phyloP scores from a whole-genome alignment of 2,113 vertebrate genomes.

The Strix aluco region DNA sequence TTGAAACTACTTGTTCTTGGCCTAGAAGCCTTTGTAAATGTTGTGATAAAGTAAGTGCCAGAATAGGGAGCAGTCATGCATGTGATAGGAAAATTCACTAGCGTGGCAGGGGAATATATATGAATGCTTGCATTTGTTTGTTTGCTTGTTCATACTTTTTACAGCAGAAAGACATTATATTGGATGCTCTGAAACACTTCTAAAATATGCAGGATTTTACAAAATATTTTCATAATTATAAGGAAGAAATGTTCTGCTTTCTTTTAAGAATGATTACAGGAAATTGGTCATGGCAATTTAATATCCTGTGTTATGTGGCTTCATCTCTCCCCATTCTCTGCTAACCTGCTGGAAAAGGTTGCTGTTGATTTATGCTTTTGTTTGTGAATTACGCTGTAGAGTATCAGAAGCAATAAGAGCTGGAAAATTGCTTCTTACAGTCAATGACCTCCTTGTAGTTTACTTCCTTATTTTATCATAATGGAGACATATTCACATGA shows the following conservation, averaged over 20 bases:
- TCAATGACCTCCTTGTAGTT: slow-evolving; percentile 52
- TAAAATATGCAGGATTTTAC: background rate
- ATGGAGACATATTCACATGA: slow-evolving; percentile 47
- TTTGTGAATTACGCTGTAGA: slow-evolving; percentile 49
- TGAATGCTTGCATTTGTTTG: background rate
- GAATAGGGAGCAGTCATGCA: slow-evolving; percentile 36
- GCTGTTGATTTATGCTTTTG: slow-evolving; percentile 59
- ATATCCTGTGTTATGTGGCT: slow-evolving; percentile 27
- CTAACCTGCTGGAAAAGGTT: slow-evolving; percentile 56
- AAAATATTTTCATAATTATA: slow-evolving; percentile 10
- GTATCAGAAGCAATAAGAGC: slow-evolving; percentile 50
- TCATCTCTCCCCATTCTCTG: background rate
- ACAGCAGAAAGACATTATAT: background rate
- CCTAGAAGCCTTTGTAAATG: slow-evolving; percentile 37
- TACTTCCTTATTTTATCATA: slow-evolving; percentile 63
- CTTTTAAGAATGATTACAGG: slow-evolving; percentile 45
- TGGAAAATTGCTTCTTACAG: slow-evolving; percentile 59
- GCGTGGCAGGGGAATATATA: slow-evolving; percentile 15
- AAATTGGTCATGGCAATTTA: slow-evolving; percentile 47
- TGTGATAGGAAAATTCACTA: slow-evolving; percentile 58
- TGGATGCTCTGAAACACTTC: background rate
- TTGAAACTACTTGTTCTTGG: background rate
- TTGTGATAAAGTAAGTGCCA: slow-evolving; percentile 45
- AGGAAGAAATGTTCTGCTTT: slow-evolving; percentile 31
- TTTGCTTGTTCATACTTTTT: slow-evolving; percentile 22